A percentile compares a stretch with the other conserved stretches of the same genome.
phyloP scores from a whole-genome alignment of 2,888 invertebrate species.

The Brassicogethes aeneus region DNA sequence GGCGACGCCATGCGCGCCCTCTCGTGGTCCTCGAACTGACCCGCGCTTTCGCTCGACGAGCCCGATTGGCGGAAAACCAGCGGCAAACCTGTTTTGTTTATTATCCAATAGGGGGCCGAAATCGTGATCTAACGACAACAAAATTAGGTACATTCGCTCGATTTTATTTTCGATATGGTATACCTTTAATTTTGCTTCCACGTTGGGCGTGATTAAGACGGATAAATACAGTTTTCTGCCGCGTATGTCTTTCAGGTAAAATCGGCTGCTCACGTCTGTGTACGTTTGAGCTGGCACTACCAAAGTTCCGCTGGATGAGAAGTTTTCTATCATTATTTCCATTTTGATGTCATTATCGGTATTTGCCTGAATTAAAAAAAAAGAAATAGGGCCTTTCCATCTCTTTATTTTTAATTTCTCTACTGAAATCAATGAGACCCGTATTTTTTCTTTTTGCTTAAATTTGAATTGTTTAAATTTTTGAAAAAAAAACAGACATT shows the following conservation, averaged over 20 bases:
- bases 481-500: no score
- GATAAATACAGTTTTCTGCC: constrained; percentile 68
- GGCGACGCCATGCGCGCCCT: constrained; percentile 87
- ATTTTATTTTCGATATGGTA: neutral
- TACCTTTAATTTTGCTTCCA: constrained; percentile 36
- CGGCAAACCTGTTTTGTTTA: constrained; percentile 94
- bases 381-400: neutral
- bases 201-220: constrained; percentile 42
- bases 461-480: no score
- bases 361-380: constrained; percentile 49
- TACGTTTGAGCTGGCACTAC: constrained; percentile 28
- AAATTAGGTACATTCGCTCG: neutral
- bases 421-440: no score
- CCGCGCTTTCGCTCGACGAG: constrained; percentile 64
- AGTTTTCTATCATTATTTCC: constrained; percentile 74
- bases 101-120: constrained; percentile 87
- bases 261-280: constrained; percentile 31
- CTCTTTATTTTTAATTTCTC: neutral
- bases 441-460: no score
- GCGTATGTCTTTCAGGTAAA: constrained; percentile 66
- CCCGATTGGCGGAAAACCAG: constrained; percentile 90
- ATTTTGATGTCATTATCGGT: constrained; percentile 65
- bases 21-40: constrained; percentile 93
- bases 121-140: constrained; percentile 52
- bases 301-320: constrained; percentile 41